phyloP scores from a whole-genome alignment of 2,888 invertebrate genomes.

The Apamea epomidion region DNA sequence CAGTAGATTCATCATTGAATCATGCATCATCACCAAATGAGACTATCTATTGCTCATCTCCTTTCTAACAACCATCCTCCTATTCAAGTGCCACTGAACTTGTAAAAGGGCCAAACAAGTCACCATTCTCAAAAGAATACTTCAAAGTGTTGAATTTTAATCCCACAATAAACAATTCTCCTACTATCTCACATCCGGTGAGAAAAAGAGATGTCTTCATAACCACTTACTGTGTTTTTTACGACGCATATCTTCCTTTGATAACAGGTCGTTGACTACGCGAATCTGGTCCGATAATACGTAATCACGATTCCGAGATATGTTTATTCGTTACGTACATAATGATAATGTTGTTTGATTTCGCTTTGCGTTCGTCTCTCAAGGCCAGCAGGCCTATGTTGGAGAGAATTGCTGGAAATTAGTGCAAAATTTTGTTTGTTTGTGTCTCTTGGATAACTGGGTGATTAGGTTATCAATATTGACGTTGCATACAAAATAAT shows the following conservation, averaged over 20 bases:
- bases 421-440: conserved; percentile 33
- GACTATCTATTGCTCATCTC: neutral
- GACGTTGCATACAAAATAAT: conserved; percentile 38
- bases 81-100: conserved; percentile 46
- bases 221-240: conserved; percentile 56
- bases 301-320: conserved; percentile 65
- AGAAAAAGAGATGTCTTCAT: conserved; percentile 60
- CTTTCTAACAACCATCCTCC: conserved; percentile 11
- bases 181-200: conserved; percentile 69
- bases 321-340: conserved; percentile 53
- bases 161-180: conserved; percentile 64
- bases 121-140: conserved; percentile 35
- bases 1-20: neutral
- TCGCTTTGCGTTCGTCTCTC: conserved; percentile 45
- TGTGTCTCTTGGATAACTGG: conserved; percentile 42
- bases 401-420: conserved; percentile 28
- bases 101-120: conserved; percentile 26
- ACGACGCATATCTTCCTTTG: conserved; percentile 47
- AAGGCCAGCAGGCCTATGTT: conserved; percentile 44
- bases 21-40: neutral
- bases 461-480: conserved; percentile 53
- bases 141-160: conserved; percentile 58
- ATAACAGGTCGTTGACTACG: conserved; percentile 70
- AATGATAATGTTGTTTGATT: conserved; percentile 52
- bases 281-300: conserved; percentile 64